A percentile compares a stretch with the other conserved stretches of the same genome.
These are phyloP conservation scores for Pedetes capensis DNA, from an alignment of 2,113 vertebrate genomes.

Conservation along the genomic window DNA sequence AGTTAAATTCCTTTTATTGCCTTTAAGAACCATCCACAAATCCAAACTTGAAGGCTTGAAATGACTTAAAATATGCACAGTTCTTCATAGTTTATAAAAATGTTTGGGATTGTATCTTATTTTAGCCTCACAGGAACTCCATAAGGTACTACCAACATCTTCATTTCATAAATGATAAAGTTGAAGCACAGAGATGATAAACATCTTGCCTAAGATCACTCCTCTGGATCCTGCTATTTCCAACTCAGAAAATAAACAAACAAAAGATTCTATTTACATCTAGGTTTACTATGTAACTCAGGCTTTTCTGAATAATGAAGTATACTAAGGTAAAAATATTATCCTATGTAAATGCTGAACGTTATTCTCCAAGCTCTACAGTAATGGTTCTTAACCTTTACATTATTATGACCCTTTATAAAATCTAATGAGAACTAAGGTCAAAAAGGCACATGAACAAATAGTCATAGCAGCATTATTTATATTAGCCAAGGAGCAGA, in stretches of 20 bases:
- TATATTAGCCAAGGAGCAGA: neutral
- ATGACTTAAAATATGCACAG: slow-evolving; percentile 19
- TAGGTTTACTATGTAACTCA: neutral
- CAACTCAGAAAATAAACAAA: neutral
- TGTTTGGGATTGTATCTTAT: neutral
- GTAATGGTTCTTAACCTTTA: neutral
- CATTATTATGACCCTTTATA: neutral
- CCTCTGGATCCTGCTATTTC: neutral
- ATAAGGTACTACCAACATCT: neutral
- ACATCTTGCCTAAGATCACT: slow-evolving; percentile 26
- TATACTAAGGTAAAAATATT: slow-evolving; percentile 15
- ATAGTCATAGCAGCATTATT: slow-evolving; percentile 20
- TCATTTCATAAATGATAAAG: slow-evolving; percentile 55
- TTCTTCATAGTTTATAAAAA: neutral
- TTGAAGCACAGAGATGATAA: slow-evolving; percentile 48
- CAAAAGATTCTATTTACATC: slow-evolving; percentile 17
- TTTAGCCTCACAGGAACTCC: slow-evolving; percentile 22
- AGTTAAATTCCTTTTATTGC: neutral
- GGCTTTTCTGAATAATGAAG: slow-evolving; percentile 28
- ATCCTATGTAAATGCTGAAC: slow-evolving; percentile 30
- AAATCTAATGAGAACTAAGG: slow-evolving; percentile 37
- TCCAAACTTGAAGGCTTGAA: neutral
- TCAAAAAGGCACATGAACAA: neutral
- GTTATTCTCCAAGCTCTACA: slow-evolving; percentile 17
- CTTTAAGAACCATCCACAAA: slow-evolving; percentile 36